Base-by-base conservation (phyloP, 2,797 vertebrate genomes). In the Lacerta agilis region DNA sequence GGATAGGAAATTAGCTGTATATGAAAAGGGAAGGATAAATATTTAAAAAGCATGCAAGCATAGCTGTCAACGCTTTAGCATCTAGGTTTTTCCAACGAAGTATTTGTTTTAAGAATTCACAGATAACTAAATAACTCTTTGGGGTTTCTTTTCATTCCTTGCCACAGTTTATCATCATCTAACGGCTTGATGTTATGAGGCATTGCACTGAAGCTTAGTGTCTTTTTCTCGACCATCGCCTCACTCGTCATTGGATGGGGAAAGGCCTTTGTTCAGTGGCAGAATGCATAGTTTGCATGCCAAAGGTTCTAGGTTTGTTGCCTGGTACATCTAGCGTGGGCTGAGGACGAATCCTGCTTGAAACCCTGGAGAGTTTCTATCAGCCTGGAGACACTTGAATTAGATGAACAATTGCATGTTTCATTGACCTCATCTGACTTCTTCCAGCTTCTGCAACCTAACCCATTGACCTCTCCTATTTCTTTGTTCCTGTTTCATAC, bases 171-270 rank as follows among this genome's bases (percentile, higher is more conserved):
- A 85, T 94, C 90, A 64, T 58, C 85, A 6, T 79, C 83, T 91
- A 91, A 96, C 94, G 82, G 78, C 61, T 88, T 86, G 64, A 90
- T 91, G 91, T 18, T 20, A n/a, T 55, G 41, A 25, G 23, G 79
- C 85, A n/a, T 91, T 86, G 23, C 41, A 55, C 11, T 78, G 17
- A 69, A 36, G 43, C 17, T 5, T 3, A 49, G 4, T 8, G 9
- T 45, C 15, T 67, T 58, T 10, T 61, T 18, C 61, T 29, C 8
- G 13, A 17, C 41, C 38, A 58, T 25, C 76, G 6, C 49, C 25
- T 38, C 76, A 78, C 29, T 49, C 29, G 8, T 49, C 27, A 49
- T 55, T 1, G 27, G 36, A 33, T 72, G 36, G 36, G 71, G 36
- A 72, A 33, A 8, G n/a, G 4, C 49, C 71, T 72, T 72, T 72